A percentile compares a stretch with the other conserved stretches of the same genome.
Evolutionary conservation across 1,140 invertebrate species (phyloP).

Genomic region (Gerris buenoi): DNA sequence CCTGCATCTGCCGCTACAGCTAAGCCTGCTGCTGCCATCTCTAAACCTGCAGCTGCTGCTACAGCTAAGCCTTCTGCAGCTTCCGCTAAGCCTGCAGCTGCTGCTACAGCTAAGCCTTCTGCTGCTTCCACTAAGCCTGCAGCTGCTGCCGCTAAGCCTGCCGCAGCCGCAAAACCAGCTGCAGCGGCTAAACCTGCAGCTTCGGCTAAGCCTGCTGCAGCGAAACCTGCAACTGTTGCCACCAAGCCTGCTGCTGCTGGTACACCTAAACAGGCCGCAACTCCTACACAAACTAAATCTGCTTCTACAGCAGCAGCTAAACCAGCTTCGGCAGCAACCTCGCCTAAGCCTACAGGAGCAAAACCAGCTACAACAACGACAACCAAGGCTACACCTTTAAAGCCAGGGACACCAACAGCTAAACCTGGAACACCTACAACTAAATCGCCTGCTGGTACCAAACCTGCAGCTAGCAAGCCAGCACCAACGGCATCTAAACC

Average conservation of each 20-base stretch:
- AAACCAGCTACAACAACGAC: background rate
- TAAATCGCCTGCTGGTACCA: constrained; percentile 2
- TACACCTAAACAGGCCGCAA: constrained; percentile 9
- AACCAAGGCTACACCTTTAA: constrained; percentile 4
- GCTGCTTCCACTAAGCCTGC: background rate
- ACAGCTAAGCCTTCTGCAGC: background rate
- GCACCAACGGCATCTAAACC: constrained; percentile 4
- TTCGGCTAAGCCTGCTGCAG: constrained; percentile 7
- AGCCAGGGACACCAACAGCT: constrained; percentile 3
- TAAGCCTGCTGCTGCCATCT: background rate
- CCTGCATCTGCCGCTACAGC: background rate
- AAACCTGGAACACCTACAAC: constrained; percentile 13
- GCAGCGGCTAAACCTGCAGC: background rate
- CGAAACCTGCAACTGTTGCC: constrained; percentile 14
- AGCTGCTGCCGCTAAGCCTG: background rate
- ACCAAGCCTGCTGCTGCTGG: background rate
- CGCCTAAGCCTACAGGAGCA: constrained; percentile 9
- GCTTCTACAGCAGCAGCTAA: constrained; percentile 13
- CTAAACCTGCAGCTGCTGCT: background rate
- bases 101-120: background rate
- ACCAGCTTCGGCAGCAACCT: constrained; percentile 9
- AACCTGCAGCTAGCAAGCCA: background rate
- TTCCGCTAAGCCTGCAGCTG: background rate
- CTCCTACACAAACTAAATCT: constrained; percentile 9
- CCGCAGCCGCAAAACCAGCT: background rate